Base-by-base conservation (phyloP, 1,140 invertebrate species). In the Brachionus paranguensis region DNA sequence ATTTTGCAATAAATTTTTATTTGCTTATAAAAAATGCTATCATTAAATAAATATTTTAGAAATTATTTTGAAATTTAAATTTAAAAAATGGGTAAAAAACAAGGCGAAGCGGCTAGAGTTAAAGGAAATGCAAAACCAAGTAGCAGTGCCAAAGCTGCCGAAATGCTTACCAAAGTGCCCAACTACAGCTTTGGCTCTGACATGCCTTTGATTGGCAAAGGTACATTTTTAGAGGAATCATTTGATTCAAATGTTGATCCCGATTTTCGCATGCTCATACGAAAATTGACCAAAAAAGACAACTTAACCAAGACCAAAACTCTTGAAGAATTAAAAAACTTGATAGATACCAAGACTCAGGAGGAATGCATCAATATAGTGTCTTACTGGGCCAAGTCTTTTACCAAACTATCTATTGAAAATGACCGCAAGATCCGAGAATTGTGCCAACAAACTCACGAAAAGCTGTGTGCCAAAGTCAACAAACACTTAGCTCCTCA, bases 211-310 rank as follows among this genome's bases (percentile, higher is more conserved):
- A 60, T 81, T 47, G 78, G 78, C 24, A 60, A 64, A 27, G 78
- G 78, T 2, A 81, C 78, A 37, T 41, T 81, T 20, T 41, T 81
- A 55, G 78, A 81, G 43, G 78, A 81, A 12, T 64, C 78, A 1
- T 60, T 85, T 17, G 84, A 83, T 47, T 29, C 37, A 6, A 37
- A 84, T 20, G 85, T 89, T 14, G 86, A 88, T 78, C 84, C 85
- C 7, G 89, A 91, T 85, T 89, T 91, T 84, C 85, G 90, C 65
- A 86, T 91, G 85, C 87, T 89, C 0, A 86, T 91, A 24, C 87
- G 89, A 78, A 91, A 91, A 85, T 86, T 96, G 89, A 92, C 91
- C 27, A 96, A 96, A 88, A 95, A 94, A 88, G 94, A 96, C 92
- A 89, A 92, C 3, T 93, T 92, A 1, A 96, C 95, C 4, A 95